Conservation (phyloP, 2,113 vertebrate genomes). For the Theristicus caerulescens region DNA sequence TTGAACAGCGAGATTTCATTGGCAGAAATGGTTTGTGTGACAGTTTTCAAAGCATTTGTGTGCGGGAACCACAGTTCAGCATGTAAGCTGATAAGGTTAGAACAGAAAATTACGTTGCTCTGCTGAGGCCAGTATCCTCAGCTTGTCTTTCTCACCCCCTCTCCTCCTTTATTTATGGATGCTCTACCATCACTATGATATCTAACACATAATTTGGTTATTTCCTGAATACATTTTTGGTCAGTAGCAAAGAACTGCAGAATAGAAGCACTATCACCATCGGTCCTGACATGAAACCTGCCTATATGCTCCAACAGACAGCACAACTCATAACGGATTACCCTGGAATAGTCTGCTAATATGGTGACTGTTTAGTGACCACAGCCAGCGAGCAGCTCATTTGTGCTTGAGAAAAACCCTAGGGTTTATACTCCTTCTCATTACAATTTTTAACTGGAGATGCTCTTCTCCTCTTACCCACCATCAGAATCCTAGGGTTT, state of each 20-base stretch:
- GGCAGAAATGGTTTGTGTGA: background rate
- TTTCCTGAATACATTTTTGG: background rate
- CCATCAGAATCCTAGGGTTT: background rate
- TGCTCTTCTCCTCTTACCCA: background rate
- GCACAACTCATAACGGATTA: background rate
- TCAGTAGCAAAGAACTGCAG: background rate
- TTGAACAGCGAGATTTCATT: background rate
- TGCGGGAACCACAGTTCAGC: fast-evolving
- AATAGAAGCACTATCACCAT: background rate
- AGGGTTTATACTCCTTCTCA: background rate
- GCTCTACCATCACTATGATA: background rate
- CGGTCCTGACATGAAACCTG: background rate
- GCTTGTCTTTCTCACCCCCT: background rate
- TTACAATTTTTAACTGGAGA: background rate
- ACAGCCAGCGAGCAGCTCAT: background rate
- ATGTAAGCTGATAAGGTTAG: background rate
- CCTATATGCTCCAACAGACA: background rate
- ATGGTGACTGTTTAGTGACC: background rate
- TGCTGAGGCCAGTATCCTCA: background rate
- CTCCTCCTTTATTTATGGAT: background rate
- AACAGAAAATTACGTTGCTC: fast-evolving
- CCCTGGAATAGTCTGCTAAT: background rate
- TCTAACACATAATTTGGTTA: background rate
- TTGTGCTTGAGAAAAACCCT: background rate
- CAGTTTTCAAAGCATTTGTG: background rate